These are phyloP conservation scores for Brevimyrus niger DNA, from an alignment of 2,113 vertebrate genomes.

Conservation along the genomic window DNA sequence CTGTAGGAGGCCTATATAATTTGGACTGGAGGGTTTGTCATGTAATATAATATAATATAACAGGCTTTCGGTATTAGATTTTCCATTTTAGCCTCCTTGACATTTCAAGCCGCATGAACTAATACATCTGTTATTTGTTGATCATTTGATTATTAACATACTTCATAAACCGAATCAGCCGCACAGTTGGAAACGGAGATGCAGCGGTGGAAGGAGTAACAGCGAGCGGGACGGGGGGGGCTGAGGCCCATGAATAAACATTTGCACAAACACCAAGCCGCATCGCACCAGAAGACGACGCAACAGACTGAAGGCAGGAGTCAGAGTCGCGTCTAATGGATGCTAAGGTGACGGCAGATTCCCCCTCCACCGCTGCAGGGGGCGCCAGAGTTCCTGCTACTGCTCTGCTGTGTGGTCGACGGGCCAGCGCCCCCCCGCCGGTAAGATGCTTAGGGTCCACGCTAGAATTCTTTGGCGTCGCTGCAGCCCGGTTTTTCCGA, in stretches of 20 bases:
- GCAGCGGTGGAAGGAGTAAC: slow-evolving; percentile 45
- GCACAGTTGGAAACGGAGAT: slow-evolving; percentile 58
- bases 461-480: slow-evolving; percentile 44
- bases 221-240: neutral
- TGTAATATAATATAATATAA: slow-evolving; percentile 69
- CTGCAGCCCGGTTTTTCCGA: neutral
- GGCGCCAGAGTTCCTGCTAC: neutral
- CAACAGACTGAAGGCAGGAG: neutral
- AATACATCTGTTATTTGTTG: slow-evolving; percentile 78
- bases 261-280: neutral
- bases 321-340: neutral
- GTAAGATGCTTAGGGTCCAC: slow-evolving; percentile 29
- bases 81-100: slow-evolving; percentile 71
- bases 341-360: neutral
- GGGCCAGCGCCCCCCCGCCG: slow-evolving; percentile 37
- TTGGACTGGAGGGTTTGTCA: slow-evolving; percentile 69
- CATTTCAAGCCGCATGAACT: slow-evolving; percentile 75
- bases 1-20: slow-evolving; percentile 67
- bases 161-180: slow-evolving; percentile 73
- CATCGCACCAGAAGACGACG: neutral
- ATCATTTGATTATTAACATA: slow-evolving; percentile 80
- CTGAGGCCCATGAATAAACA: neutral
- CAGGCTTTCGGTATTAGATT: slow-evolving; percentile 72
- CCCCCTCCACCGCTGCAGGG: neutral
- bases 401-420: neutral